Evolutionary conservation across 2,797 vertebrate genomes (phyloP), one percentile per base, ranked within the genome.

Genomic region (Apogon talboti): DNA sequence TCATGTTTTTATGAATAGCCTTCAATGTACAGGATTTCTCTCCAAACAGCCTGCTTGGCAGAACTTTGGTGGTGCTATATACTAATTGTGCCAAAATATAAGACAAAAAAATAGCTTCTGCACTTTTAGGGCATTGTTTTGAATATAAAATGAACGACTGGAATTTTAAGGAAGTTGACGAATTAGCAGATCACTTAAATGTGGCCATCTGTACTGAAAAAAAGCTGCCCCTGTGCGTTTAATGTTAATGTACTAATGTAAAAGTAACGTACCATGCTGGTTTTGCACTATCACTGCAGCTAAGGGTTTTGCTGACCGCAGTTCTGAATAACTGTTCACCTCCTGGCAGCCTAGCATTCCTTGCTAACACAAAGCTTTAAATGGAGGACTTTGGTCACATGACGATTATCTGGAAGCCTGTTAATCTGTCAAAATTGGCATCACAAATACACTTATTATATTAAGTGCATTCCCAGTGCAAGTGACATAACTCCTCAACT

Each of bases 11-110:
- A 78, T 80, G 74, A 84, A 84, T 71, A 68, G 66, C 64, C 73
- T 78, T 71, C 64, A 58, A 73, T 56, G 59, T 67, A 57, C 41
- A 82, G 64, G 61, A 74, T 70, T 78, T 81, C 66, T 82, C 49
- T 87, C 66, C 66, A 65, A 71, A 82, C 66, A 71, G 68, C 70
- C 76, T 81, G 77, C 71, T 76, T 69, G 62, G 73, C 85, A 82
- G 74, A 74, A 64, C 63, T 81, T 79, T 81, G 63, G 19, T 62
- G 87, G 84, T 89, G 86, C 87, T 87, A 87, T 82, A 76, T 59
- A 80, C 49, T 72, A 77, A 88, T 48, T 79, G 89, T 89, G 84
- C 89, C 88, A 91, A 91, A 87, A 81, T 37, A 75, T 61, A 67
- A 62, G 60, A 77, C 19, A 50, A 61, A 60, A 14, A n/a, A 59